A percentile compares a stretch with the other conserved stretches of the same genome.
Conservation (phyloP, 2,797 vertebrate genomes). For the Phrynocephalus guinanensis region DNA sequence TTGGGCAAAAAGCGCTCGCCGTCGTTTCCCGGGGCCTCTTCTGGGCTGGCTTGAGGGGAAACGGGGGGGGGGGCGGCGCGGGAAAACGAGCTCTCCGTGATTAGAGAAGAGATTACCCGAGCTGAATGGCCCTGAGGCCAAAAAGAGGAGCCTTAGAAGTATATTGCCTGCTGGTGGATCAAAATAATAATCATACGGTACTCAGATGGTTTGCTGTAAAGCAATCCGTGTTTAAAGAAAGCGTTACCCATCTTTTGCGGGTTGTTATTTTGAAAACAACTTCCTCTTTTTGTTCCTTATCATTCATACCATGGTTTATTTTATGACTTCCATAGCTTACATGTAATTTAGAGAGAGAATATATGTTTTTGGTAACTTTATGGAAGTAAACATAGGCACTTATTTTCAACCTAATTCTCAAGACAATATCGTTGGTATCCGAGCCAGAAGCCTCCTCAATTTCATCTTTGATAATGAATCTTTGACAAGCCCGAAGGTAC, state of each 20-base stretch:
- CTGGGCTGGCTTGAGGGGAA: too few relatives aligned
- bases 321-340: not conserved
- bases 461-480: conserved; percentile 17
- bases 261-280: not conserved
- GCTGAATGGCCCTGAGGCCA: not conserved
- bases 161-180: not conserved
- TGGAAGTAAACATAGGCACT: not conserved
- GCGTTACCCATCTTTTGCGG: not conserved
- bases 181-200: not conserved
- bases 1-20: conserved; percentile 38
- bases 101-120: too few relatives aligned
- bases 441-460: conserved; percentile 7
- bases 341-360: not conserved
- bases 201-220: not conserved
- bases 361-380: not conserved
- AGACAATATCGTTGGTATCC: not conserved
- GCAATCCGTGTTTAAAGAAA: not conserved
- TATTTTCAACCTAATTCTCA: conserved; percentile 5
- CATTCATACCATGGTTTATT: not conserved
- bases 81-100: too few relatives aligned
- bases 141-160: not conserved
- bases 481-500: conserved; percentile 19
- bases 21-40: too few relatives aligned
- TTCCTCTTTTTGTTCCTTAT: not conserved
- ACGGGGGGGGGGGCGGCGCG: too few relatives aligned